These are phyloP conservation scores for Eristalis arbustorum DNA, from an alignment of 2,888 invertebrate species.

Conservation along the genomic window DNA sequence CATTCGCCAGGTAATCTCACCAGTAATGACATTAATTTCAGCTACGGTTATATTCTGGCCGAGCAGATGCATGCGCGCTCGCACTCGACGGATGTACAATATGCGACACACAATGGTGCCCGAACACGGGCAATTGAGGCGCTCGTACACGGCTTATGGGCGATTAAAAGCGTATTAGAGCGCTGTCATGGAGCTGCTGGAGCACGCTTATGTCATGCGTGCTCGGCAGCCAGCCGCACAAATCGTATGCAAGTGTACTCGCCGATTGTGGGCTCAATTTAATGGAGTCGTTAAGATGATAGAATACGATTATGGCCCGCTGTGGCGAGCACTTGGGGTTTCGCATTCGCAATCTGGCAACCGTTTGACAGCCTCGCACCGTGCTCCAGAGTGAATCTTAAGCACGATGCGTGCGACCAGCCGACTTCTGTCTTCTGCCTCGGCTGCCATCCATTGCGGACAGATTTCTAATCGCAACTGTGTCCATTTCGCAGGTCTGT, in stretches of 20 bases:
- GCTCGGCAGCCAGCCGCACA: background rate
- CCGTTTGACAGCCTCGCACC: too few relatives aligned
- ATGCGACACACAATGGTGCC: background rate
- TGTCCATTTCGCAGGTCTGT: background rate
- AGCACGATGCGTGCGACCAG: background rate
- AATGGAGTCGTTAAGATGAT: slow-evolving; percentile 44
- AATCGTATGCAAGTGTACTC: background rate
- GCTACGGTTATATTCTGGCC: slow-evolving; percentile 15
- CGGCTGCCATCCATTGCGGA: background rate
- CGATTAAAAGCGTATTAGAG: slow-evolving; percentile 55
- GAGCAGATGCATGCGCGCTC: slow-evolving; percentile 22
- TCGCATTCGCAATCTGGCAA: background rate
- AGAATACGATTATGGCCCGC: slow-evolving; percentile 27
- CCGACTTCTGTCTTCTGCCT: background rate
- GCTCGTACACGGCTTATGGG: slow-evolving; percentile 20
- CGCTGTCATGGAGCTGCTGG: slow-evolving; percentile 1
- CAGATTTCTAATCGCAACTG: too few relatives aligned
- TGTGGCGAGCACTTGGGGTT: background rate
- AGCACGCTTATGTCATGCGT: slow-evolving; percentile 54
- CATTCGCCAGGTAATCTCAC: slow-evolving; percentile 30
- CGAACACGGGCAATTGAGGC: background rate
- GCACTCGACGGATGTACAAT: slow-evolving; percentile 6
- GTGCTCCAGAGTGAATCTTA: background rate
- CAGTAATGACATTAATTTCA: slow-evolving; percentile 56
- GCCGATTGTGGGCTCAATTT: slow-evolving; percentile 38